These are phyloP conservation scores for Contarinia nasturtii DNA, from an alignment of 1,140 invertebrate genomes.

Conservation along the genomic window DNA sequence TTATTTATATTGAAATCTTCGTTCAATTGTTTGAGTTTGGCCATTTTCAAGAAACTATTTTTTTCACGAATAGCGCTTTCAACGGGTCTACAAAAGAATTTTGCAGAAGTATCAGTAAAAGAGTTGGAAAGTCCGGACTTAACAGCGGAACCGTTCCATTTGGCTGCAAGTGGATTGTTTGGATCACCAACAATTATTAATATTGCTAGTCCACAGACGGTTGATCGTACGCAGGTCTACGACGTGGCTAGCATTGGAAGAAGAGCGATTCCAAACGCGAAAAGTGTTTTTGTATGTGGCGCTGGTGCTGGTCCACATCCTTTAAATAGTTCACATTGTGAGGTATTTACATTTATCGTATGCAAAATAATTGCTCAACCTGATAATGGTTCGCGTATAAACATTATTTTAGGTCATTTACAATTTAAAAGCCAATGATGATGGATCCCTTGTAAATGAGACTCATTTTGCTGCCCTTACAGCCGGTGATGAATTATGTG, in stretches of 20 bases:
- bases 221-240: conserved; percentile 61
- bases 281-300: conserved; percentile 53
- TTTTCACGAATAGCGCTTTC: no score
- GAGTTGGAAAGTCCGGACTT: conserved; percentile 74
- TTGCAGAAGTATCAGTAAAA: conserved; percentile 44
- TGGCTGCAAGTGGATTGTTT: conserved; percentile 54
- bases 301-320: conserved; percentile 79
- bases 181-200: conserved; percentile 60
- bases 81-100: conserved; percentile 45
- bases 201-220: conserved; percentile 57
- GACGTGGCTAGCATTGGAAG: conserved; percentile 42
- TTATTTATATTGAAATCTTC: no score
- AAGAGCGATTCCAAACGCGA: conserved; percentile 24
- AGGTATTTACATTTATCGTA: no score
- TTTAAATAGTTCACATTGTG: conserved; percentile 17
- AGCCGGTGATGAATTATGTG: no score
- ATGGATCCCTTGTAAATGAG: no score
- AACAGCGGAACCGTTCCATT: conserved; percentile 47
- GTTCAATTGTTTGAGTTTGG: no score
- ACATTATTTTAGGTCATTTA: no score
- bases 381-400: no score
- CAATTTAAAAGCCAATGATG: no score
- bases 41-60: no score
- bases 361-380: no score
- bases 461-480: no score